Percentiles rank a stretch among this genome's conserved stretches.
Conservation (phyloP, 1,140 invertebrate species). For the Wasmannia auropunctata region DNA sequence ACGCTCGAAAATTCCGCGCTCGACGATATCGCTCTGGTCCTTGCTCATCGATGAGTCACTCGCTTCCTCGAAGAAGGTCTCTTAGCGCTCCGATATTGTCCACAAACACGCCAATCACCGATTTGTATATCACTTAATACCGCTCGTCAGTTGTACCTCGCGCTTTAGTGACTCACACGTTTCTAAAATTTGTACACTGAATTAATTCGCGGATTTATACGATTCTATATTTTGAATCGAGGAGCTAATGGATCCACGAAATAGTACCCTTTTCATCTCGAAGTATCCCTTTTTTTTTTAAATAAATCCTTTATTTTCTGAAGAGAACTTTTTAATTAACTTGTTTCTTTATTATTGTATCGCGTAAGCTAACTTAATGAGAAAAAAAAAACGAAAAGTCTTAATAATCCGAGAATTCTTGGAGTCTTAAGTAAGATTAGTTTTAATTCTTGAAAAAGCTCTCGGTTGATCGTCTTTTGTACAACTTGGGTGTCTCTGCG, state of each 20-base stretch:
- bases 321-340: slow-evolving; percentile 8
- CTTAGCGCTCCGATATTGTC: background rate
- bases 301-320: background rate
- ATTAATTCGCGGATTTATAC: background rate
- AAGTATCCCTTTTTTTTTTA: background rate
- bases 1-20: background rate
- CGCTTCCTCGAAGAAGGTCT: background rate
- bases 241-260: background rate
- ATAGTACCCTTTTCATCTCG: background rate
- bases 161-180: background rate
- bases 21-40: background rate
- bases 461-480: background rate
- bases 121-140: background rate
- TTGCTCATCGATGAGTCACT: slow-evolving; percentile 37
- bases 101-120: slow-evolving; percentile 26
- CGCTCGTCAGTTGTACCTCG: background rate
- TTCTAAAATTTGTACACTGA: background rate
- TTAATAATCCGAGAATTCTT: background rate
- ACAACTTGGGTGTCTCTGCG: background rate
- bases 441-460: background rate
- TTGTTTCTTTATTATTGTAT: background rate
- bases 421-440: slow-evolving; percentile 1
- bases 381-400: background rate
- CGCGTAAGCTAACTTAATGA: background rate
- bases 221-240: background rate